Evolutionary conservation across 2,113 vertebrate genomes (phyloP).

Genomic region (Hippolais icterina): DNA sequence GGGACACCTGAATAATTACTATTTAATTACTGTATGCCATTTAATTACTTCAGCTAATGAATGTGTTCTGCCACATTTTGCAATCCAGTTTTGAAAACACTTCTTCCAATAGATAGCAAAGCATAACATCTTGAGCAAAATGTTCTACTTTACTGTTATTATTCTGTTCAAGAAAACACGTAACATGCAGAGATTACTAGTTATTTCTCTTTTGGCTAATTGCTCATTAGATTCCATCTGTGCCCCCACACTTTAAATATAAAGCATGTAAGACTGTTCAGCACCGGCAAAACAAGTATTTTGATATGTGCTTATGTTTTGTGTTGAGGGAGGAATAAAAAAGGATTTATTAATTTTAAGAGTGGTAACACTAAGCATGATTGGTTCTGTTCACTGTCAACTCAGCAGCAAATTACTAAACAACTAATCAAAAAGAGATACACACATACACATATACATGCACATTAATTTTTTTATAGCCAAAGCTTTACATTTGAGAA

Average conservation of each 20-base stretch:
- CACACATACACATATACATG: accelerated
- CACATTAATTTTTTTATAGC: background rate
- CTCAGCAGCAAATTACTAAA: background rate
- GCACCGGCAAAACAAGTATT: background rate
- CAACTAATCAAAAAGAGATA: background rate
- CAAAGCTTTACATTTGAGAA: background rate
- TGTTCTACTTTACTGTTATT: background rate
- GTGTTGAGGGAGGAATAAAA: background rate
- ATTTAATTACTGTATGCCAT: background rate
- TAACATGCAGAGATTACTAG: background rate
- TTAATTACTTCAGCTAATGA: background rate
- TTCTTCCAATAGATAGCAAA: background rate
- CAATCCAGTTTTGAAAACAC: background rate
- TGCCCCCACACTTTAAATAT: background rate
- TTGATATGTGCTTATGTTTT: background rate
- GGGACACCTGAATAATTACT: background rate
- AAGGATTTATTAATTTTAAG: background rate
- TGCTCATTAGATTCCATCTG: background rate
- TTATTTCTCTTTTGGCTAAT: background rate
- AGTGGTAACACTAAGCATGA: background rate
- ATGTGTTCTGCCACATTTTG: background rate
- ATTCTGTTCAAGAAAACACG: background rate
- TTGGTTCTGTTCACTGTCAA: background rate
- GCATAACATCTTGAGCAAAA: background rate
- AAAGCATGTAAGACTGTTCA: background rate